Percentiles rank a stretch among this genome's conserved stretches.
Conservation (phyloP, 1,140 invertebrate genomes). For the Anadara kagoshimensis region DNA sequence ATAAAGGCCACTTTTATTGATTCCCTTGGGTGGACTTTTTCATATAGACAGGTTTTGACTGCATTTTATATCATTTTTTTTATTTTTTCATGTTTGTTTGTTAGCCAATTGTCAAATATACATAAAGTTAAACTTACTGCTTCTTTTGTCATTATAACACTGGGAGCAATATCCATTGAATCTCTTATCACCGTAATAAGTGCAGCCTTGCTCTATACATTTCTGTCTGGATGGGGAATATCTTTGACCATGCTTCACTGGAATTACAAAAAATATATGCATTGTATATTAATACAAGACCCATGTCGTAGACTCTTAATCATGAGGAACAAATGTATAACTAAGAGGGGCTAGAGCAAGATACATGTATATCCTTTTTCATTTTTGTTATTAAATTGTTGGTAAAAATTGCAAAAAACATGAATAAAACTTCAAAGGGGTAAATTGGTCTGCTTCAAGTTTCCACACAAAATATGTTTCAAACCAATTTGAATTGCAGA, state of each 20-base stretch:
- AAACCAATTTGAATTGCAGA: too few species aligned
- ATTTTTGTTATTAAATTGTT: background rate
- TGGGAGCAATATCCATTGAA: conserved; percentile 41
- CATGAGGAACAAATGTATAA: background rate
- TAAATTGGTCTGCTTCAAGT: too few species aligned
- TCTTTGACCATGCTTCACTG: conserved; percentile 26
- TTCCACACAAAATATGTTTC: too few species aligned
- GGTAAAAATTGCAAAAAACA: background rate
- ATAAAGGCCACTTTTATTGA: too few species aligned
- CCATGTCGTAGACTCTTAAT: background rate
- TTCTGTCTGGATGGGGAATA: conserved; percentile 35
- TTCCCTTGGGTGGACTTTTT: too few species aligned
- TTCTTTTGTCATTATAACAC: conserved; percentile 14
- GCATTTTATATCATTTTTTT: background rate
- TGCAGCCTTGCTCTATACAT: conserved; percentile 32
- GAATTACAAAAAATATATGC: conserved; percentile 1
- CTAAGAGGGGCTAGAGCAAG: background rate
- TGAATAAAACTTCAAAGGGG: background rate
- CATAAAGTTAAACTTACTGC: background rate
- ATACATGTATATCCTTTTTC: background rate
- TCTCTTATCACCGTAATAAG: conserved; percentile 28
- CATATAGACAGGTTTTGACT: background rate
- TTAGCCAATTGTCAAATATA: background rate
- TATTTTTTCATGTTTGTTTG: too few species aligned
- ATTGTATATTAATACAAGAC: background rate